A percentile compares a stretch with the other conserved stretches of the same genome.
phyloP scores from a whole-genome alignment of 1,140 invertebrate genomes.

The Drosophila arizonae region DNA sequence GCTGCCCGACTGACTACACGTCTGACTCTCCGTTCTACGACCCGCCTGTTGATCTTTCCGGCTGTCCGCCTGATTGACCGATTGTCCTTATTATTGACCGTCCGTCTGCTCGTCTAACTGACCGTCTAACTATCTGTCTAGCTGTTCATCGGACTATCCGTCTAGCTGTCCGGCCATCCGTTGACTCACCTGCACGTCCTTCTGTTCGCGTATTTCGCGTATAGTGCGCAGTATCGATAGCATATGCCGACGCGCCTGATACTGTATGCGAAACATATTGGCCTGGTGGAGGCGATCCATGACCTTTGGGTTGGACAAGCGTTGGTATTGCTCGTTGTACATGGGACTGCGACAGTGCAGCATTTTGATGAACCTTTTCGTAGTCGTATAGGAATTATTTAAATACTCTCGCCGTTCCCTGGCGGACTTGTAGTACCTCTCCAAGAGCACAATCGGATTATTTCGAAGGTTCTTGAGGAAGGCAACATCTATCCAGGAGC shows the following conservation, averaged over 20 bases:
- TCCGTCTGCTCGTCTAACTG: too few species aligned
- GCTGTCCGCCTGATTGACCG: too few species aligned
- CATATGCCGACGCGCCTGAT: slow-evolving; percentile 75
- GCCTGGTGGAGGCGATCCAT: slow-evolving; percentile 31
- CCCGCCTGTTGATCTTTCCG: too few species aligned
- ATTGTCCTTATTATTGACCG: too few species aligned
- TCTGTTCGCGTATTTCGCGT: slow-evolving; percentile 35
- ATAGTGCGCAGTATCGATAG: slow-evolving; percentile 59
- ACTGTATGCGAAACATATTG: slow-evolving; percentile 67
- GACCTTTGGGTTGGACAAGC: slow-evolving; percentile 9
- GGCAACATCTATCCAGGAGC: slow-evolving; percentile 65
- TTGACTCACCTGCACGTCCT: slow-evolving; percentile 48
- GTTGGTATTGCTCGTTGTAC: slow-evolving; percentile 54
- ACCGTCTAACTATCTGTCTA: too few species aligned
- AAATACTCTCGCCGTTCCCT: slow-evolving; percentile 12
- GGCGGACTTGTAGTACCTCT: slow-evolving; percentile 19
- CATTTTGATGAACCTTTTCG: slow-evolving; percentile 60
- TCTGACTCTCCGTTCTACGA: too few species aligned
- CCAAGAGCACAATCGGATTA: slow-evolving; percentile 40
- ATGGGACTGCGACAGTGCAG: slow-evolving; percentile 70
- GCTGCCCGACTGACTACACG: too few species aligned
- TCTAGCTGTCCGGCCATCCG: too few species aligned
- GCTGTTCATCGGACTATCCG: too few species aligned
- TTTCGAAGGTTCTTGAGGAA: slow-evolving; percentile 60
- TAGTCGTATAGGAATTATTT: slow-evolving; percentile 22